Conservation (phyloP, 2,113 vertebrate genomes). For the Myrmecobius fasciatus region DNA sequence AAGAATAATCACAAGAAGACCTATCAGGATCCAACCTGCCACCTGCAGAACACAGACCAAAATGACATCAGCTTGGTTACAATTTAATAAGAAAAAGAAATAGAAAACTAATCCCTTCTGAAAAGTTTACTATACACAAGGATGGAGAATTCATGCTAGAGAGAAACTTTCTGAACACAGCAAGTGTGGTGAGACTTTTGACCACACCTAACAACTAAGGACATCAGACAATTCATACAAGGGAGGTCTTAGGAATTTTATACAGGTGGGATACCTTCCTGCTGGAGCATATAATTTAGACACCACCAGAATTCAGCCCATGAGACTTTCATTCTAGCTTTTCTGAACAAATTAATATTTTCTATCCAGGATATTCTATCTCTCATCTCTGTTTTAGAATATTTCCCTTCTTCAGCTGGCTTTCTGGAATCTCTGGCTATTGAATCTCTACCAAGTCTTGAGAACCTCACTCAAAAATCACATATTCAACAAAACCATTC, state of each 20-base stretch:
- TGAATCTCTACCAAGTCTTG: background rate
- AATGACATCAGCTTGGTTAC: background rate
- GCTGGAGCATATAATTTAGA: background rate
- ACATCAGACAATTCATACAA: background rate
- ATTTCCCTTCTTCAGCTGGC: background rate
- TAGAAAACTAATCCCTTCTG: background rate
- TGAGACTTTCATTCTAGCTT: background rate
- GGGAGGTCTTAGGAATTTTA: background rate
- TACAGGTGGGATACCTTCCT: background rate
- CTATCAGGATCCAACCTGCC: constrained; percentile 87
- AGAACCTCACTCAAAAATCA: background rate
- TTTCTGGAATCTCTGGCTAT: background rate
- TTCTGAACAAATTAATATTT: background rate
- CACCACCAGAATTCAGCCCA: background rate
- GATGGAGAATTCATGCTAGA: background rate
- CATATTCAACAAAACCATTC: background rate
- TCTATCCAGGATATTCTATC: background rate
- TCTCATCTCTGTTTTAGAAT: background rate
- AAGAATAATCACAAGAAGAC: constrained; percentile 53
- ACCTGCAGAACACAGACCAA: constrained; percentile 80
- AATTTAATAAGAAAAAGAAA: background rate
- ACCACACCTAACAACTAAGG: background rate
- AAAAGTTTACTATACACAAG: background rate
- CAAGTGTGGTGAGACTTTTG: background rate
- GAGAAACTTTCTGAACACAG: background rate